Evolutionary conservation across 2,888 invertebrate species (phyloP).

Genomic region (Caenorhabditis macrosperma): DNA sequence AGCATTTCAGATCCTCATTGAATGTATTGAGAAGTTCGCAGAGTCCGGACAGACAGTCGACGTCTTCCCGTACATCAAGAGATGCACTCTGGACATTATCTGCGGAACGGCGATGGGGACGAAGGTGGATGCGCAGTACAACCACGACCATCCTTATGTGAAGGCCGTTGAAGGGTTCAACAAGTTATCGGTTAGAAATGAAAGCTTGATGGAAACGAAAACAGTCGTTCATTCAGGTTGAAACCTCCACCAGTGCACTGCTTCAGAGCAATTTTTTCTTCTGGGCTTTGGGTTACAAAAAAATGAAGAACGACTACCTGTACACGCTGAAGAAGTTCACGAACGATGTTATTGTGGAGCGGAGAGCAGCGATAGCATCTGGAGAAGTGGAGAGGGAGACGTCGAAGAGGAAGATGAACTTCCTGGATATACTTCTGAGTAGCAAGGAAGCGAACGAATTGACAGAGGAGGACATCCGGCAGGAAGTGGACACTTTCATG

Average conservation of each 20-base stretch:
- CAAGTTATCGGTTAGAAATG: constrained; percentile 33
- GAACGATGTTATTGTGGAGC: constrained; percentile 38
- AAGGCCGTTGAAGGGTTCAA: constrained; percentile 68
- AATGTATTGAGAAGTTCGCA: constrained; percentile 77
- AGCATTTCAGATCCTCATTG: constrained; percentile 76
- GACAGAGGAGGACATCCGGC: constrained; percentile 81
- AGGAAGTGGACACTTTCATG: constrained; percentile 83
- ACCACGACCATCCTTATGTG: constrained; percentile 72
- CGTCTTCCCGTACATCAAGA: constrained; percentile 82
- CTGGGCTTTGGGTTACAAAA: constrained; percentile 34
- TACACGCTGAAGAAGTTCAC: constrained; percentile 41
- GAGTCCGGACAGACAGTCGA: constrained; percentile 80
- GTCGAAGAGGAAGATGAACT: constrained; percentile 72
- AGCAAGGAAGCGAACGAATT: constrained; percentile 77
- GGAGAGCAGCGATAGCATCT: constrained; percentile 32
- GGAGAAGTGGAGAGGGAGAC: constrained; percentile 42
- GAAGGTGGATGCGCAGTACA: constrained; percentile 68
- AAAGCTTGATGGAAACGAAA: too few species aligned
- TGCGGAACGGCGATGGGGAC: constrained; percentile 76
- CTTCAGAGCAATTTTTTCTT: constrained; percentile 10
- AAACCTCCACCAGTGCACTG: constrained; percentile 8
- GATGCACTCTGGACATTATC: constrained; percentile 82
- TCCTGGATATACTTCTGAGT: constrained; percentile 82
- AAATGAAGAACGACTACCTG: constrained; percentile 33
- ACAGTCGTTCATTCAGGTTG: too few species aligned